phyloP scores from a whole-genome alignment of 2,113 vertebrate genomes.

The Hippocampus comes region DNA sequence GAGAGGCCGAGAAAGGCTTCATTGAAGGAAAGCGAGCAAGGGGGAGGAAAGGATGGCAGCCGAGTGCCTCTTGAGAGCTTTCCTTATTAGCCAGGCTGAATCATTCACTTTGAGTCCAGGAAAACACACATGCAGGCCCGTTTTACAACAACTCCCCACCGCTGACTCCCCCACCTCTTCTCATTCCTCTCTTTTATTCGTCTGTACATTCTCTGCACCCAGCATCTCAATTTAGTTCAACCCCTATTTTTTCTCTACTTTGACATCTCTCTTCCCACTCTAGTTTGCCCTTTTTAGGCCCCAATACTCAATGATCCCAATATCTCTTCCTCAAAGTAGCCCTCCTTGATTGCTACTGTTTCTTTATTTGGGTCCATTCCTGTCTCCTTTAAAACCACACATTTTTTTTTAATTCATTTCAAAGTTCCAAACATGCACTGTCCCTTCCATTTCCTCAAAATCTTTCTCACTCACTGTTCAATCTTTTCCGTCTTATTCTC shows the following conservation, averaged over 20 bases:
- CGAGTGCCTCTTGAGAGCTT: constrained; percentile 65
- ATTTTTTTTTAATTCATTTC: constrained; percentile 1
- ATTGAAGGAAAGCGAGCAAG: constrained; percentile 47
- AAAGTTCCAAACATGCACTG: not conserved
- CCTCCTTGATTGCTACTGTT: constrained; percentile 13
- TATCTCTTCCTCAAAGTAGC: constrained; percentile 22
- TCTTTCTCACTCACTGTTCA: not conserved
- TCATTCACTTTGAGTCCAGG: constrained; percentile 47
- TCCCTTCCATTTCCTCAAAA: constrained; percentile 2
- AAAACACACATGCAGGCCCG: constrained; percentile 49
- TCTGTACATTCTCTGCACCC: constrained; percentile 40
- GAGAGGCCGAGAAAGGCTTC: constrained; percentile 49
- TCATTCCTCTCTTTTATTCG: constrained; percentile 43
- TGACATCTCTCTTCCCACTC: constrained; percentile 29
- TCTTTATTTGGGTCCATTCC: constrained; percentile 29
- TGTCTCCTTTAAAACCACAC: constrained; percentile 14
- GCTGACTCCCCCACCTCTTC: constrained; percentile 28
- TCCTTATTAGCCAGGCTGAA: constrained; percentile 63
- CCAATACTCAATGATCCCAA: constrained; percentile 11
- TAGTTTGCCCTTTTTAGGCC: constrained; percentile 26
- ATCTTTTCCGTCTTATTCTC: not conserved
- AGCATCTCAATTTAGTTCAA: constrained; percentile 31
- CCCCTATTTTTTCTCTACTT: constrained; percentile 15
- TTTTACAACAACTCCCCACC: constrained; percentile 26
- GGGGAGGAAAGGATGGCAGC: constrained; percentile 50